Evolutionary conservation across 2,113 vertebrate genomes (phyloP).

Genomic region (Phocoena phocoena): DNA sequence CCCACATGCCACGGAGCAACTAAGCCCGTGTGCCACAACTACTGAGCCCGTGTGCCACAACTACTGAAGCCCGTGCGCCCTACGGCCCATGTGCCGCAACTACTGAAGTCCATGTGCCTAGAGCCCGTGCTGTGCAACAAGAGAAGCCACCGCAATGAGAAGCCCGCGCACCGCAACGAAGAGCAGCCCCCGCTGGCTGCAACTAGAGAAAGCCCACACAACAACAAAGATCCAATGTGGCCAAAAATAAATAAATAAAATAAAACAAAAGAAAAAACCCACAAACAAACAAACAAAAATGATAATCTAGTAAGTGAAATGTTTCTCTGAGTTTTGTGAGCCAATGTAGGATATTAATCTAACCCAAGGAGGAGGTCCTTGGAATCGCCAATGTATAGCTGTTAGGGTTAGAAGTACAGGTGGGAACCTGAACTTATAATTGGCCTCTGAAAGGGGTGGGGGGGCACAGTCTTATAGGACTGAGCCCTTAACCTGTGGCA

Average conservation of each 20-base stretch:
- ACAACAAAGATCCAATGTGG: too few species aligned
- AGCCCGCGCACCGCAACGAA: too few species aligned
- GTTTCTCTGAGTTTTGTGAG: conserved; percentile 2
- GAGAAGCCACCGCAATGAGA: too few species aligned
- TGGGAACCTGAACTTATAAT: background rate
- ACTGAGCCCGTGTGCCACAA: too few species aligned
- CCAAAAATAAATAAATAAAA: background rate
- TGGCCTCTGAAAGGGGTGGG: background rate
- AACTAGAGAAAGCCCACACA: too few species aligned
- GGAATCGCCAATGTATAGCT: background rate
- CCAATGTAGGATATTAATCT: background rate
- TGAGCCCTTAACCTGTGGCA: background rate
- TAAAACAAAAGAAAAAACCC: background rate
- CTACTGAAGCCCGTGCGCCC: too few species aligned
- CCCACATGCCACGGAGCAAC: too few species aligned
- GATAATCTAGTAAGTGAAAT: background rate
- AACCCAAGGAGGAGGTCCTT: background rate
- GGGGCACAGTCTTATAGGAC: background rate
- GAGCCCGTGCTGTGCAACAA: too few species aligned
- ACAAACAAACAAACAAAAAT: background rate
- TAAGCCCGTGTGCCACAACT: too few species aligned
- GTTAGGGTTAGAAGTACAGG: background rate
- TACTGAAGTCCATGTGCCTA: too few species aligned
- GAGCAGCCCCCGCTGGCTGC: too few species aligned
- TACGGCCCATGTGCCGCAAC: too few species aligned